Base-by-base conservation (phyloP, 2,888 invertebrate genomes). In the Vanessa cardui region DNA sequence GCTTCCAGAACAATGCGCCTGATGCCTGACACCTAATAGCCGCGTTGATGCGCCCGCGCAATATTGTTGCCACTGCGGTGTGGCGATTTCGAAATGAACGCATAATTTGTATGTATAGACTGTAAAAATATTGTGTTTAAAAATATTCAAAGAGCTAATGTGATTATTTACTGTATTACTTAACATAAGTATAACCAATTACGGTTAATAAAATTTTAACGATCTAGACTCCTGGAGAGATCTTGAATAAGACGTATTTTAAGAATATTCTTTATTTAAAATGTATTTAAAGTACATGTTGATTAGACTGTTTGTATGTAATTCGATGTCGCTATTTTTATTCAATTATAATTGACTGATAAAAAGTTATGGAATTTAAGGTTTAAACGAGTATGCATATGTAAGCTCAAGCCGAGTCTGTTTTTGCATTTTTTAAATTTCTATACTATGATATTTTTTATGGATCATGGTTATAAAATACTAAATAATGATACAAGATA, bases 11-110 rank as follows among this genome's bases (percentile, higher is more conserved):
- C 88, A 89, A 89, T 89, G 84, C 81, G 79, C 76, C 80, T 78
- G 80, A 83, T 83, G 83, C 82, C 86, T 83, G 83, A 82, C 87
- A 88, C 87, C 86, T 87, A 87, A 88, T 85, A 83, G 82, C 78
- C 76, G 80, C 79, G 81, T 78, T 84, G 85, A 85, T 84, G 85
- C 83, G 81, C 80, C 76, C 70, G 76, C 73, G 80, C 82, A 80
- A 83, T 84, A 83, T 79, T 84, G 83, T 81, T 83, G 82, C 77
- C 66, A 61, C 59, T 62, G 63, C 54, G 60, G 64, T 64, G 56
- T 56, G 59, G 31, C 62, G 39, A 44, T 21, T 64, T 54, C 59
- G 46, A 44, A 47, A 44, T 64, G 56, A 47, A 31, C 31, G 33
- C 46, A 47, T 63, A 67, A 16, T 18, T 33, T 45, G 33, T 59